Evolutionary conservation across 2,113 vertebrate genomes (phyloP).

Genomic region (Phalacrocorax carbo): DNA sequence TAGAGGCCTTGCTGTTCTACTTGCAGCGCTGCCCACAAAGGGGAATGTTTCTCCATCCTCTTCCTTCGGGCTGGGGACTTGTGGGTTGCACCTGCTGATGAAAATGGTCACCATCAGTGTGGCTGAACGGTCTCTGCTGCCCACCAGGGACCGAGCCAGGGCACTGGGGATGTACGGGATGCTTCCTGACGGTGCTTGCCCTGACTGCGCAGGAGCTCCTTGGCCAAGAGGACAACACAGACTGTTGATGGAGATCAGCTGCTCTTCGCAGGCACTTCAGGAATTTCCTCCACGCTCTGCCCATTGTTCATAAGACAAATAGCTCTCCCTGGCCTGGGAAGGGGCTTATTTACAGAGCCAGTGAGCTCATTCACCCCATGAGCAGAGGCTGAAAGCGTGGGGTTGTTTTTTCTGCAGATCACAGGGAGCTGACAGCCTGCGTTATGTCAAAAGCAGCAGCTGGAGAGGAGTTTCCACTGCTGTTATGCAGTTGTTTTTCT

Average conservation of each 20-base stretch:
- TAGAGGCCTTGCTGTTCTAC: background rate
- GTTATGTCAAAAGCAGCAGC: background rate
- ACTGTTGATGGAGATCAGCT: background rate
- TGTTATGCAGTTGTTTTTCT: background rate
- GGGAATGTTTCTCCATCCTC: rapidly evolving
- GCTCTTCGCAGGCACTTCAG: background rate
- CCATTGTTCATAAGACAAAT: slow-evolving; percentile 14
- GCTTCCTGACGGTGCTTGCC: background rate
- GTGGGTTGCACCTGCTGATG: background rate
- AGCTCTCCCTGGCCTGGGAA: background rate
- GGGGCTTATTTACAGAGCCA: background rate
- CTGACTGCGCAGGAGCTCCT: background rate
- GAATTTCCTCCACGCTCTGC: slow-evolving; percentile 20
- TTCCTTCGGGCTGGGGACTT: background rate
- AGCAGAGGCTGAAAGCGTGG: background rate
- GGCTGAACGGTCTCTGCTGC: background rate
- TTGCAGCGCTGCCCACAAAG: background rate
- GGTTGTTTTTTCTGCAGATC: background rate
- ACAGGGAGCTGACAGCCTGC: background rate
- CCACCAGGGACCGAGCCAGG: rapidly evolving
- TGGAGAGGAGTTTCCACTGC: background rate
- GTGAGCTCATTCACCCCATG: background rate
- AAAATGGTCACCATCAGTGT: background rate
- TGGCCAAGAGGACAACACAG: background rate
- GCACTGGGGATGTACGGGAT: background rate